Conservation (phyloP, 2,888 invertebrate genomes). For the Catocala fraxini region DNA sequence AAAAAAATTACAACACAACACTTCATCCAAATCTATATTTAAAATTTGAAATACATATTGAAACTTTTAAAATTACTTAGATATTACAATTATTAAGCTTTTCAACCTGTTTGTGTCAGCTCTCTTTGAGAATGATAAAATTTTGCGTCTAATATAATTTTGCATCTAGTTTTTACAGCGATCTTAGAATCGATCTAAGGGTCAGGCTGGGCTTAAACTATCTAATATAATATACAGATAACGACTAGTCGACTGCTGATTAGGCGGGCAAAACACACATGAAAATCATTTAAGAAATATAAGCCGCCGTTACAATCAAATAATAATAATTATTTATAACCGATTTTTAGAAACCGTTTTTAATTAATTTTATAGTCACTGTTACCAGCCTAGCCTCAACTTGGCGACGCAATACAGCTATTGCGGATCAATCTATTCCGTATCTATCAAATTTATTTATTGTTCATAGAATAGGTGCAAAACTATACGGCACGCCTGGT, state of each 20-base stretch:
- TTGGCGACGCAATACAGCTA: no score
- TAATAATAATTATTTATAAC: no score
- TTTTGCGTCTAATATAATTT: slow-evolving; percentile 27
- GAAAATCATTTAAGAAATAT: no score
- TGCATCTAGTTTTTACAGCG: slow-evolving; percentile 30
- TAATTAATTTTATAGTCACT: no score
- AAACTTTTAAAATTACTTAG: slow-evolving; percentile 32
- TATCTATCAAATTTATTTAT: no score
- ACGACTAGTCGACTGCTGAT: slow-evolving; percentile 18
- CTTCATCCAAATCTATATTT: slow-evolving; percentile 20
- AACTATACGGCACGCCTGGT: no score
- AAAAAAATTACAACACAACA: slow-evolving; percentile 18
- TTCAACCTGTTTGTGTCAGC: slow-evolving; percentile 34
- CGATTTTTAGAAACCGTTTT: no score
- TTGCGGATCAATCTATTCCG: no score
- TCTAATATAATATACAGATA: slow-evolving; percentile 15
- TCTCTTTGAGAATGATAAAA: slow-evolving; percentile 51
- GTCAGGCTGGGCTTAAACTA: slow-evolving; percentile 34
- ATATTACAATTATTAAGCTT: slow-evolving; percentile 34
- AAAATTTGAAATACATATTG: slow-evolving; percentile 26
- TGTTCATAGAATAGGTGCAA: no score
- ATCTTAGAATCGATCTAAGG: slow-evolving; percentile 27
- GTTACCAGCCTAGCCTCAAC: no score
- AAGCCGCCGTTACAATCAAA: no score
- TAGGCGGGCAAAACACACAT: no score